Conservation (phyloP, 2,888 invertebrate species). For the Limnephilus lunatus region DNA sequence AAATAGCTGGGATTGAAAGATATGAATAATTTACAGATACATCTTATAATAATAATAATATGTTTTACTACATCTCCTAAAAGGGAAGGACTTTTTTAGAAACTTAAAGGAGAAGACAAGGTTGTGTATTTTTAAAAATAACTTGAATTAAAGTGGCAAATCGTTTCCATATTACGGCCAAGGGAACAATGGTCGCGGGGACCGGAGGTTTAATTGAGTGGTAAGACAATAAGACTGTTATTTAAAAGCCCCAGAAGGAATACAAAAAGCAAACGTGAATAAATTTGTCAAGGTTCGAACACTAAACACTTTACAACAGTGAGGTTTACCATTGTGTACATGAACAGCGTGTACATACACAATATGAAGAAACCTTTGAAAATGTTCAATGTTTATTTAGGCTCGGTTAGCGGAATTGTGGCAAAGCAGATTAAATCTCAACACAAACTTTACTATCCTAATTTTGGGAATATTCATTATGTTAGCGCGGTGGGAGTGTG, state of each 20-base stretch:
- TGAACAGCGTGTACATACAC: background rate
- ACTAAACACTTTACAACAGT: background rate
- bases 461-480: background rate
- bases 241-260: conserved; percentile 13
- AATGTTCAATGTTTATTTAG: background rate
- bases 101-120: background rate
- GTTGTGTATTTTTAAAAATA: background rate
- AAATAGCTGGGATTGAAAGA: background rate
- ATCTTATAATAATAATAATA: background rate
- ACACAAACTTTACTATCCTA: background rate
- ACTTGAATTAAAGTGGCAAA: background rate
- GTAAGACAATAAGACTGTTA: conserved; percentile 31
- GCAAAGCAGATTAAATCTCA: background rate
- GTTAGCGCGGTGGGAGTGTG: background rate
- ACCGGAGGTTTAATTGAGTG: conserved; percentile 37
- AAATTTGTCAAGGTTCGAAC: conserved; percentile 13
- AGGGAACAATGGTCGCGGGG: background rate
- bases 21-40: background rate
- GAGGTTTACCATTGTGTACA: background rate
- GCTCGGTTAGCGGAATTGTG: background rate
- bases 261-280: conserved; percentile 29
- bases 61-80: background rate
- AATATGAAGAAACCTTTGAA: background rate
- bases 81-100: background rate
- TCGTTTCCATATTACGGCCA: background rate